A percentile compares a stretch with the other conserved stretches of the same genome.
Conservation (phyloP, 1,140 invertebrate genomes). For the Drosophila nikananu region DNA sequence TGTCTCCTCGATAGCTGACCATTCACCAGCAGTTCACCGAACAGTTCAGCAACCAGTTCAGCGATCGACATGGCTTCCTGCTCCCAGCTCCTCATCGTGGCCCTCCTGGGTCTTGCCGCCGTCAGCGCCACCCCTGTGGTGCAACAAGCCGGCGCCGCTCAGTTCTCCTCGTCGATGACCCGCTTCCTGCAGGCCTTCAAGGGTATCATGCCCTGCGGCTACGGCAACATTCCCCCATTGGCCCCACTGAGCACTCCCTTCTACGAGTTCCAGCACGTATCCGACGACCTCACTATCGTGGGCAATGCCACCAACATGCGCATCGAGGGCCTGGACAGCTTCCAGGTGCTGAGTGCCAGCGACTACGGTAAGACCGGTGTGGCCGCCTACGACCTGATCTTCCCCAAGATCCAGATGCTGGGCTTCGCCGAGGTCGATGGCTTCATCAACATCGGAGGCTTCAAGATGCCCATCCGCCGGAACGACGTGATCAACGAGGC, state of each 20-base stretch:
- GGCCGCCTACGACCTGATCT: conserved; percentile 58
- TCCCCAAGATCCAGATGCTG: no score
- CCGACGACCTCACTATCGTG: conserved; percentile 7
- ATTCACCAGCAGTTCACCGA: conserved; percentile 12
- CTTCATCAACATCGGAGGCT: no score
- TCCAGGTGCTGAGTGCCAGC: conserved; percentile 43
- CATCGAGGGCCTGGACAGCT: conserved; percentile 58
- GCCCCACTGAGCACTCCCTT: conserved; percentile 42
- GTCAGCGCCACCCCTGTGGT: conserved; percentile 36
- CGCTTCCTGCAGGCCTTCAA: conserved; percentile 55
- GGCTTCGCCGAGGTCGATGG: no score
- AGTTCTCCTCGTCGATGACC: conserved; percentile 38
- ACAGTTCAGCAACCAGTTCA: conserved; percentile 12
- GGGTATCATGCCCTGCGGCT: conserved; percentile 68
- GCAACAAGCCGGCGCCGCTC: conserved; percentile 22
- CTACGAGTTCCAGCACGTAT: conserved; percentile 22
- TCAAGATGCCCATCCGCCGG: no score
- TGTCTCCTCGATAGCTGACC: background rate
- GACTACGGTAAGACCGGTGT: conserved; percentile 42
- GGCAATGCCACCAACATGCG: conserved; percentile 65
- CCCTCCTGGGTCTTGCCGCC: conserved; percentile 32
- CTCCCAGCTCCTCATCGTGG: conserved; percentile 33
- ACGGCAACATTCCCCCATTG: conserved; percentile 46
- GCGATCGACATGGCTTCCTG: conserved; percentile 41
- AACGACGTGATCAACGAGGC: no score